Evolutionary conservation across 2,113 vertebrate species (phyloP), one percentile per base, ranked within the genome.

Genomic region (Stegastes partitus): DNA sequence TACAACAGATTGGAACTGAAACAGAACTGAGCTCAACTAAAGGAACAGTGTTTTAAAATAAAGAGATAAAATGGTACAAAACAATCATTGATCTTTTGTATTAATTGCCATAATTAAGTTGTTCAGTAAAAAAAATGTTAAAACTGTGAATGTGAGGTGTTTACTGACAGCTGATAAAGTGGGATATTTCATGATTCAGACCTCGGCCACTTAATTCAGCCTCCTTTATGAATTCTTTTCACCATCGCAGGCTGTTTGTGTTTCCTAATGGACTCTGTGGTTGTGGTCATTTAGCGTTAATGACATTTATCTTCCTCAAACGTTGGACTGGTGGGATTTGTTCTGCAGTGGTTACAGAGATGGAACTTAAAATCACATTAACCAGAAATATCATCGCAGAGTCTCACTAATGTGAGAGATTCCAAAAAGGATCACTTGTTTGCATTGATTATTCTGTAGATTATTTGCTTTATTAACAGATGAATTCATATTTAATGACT

Each of bases 261-360:
- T n/a, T 34, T 64, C 23, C 37, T 89, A 77, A 87, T 85, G 85
- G 73, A 69, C 65, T 84, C 74, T 83, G 85, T 74, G 88, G 79
- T 79, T 77, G 80, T 79, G 87, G 84, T 87, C 80, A 53, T 81
- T 50, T 59, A 54, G 44, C 4, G 5, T 65, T n/a, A 82, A 84
- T 68, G 64, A 80, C 77, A 66, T 64, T 67, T 44, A 56, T 64
- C 2, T 19, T 37, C 14, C 23, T 11, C 55, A 31, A 63, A 58
- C 21, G 64, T 50, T 26, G 74, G 11, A 58, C 28, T 68, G 22
- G n/a, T 12, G 74, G 55, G 70, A 69, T 53, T 54, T 37, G 2
- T 19, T 71, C 64, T 47, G 56, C 22, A 47, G 3, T 51, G 3
- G 18, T n/a, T 22, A 37, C 28, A 31, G 25, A 68, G 26, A 68